phyloP scores from a whole-genome alignment of 2,888 invertebrate species.

The Agonum fuliginosum region DNA sequence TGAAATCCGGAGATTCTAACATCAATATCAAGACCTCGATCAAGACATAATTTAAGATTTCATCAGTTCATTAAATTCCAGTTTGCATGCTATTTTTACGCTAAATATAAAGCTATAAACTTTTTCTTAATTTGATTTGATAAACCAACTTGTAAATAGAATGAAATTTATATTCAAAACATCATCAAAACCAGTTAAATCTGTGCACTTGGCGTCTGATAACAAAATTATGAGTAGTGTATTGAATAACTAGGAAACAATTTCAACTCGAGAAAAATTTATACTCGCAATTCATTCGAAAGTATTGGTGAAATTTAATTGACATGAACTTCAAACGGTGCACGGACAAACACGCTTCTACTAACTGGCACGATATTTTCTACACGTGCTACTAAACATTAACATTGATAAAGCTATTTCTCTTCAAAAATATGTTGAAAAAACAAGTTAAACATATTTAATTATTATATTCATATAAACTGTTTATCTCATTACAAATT shows the following conservation, averaged over 20 bases:
- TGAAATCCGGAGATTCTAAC: neutral
- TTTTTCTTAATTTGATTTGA: slow-evolving; percentile 26
- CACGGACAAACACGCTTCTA: neutral
- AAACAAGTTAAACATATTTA: no score
- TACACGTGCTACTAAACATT: neutral
- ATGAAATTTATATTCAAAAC: slow-evolving; percentile 2
- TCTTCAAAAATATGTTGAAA: no score
- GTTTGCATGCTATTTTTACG: slow-evolving; percentile 15
- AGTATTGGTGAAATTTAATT: slow-evolving; percentile 57
- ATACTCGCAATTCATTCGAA: slow-evolving; percentile 35
- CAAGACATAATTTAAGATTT: slow-evolving; percentile 9
- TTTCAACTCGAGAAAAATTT: slow-evolving; percentile 11
- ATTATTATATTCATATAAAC: no score
- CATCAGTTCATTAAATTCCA: slow-evolving; percentile 3
- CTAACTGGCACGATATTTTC: neutral
- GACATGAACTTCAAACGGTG: slow-evolving; percentile 30
- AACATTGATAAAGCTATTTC: neutral
- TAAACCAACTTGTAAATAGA: slow-evolving; percentile 13
- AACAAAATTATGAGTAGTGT: neutral
- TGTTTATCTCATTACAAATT: no score
- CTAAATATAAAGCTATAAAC: slow-evolving; percentile 28
- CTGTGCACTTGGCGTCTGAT: neutral
- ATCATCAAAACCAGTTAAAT: slow-evolving; percentile 22
- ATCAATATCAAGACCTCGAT: slow-evolving; percentile 2
- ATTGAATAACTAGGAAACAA: slow-evolving; percentile 7